Percentiles rank a stretch among this genome's conserved stretches.
phyloP scores from a whole-genome alignment of 2,888 invertebrate species.

The Bedellia somnulentella region DNA sequence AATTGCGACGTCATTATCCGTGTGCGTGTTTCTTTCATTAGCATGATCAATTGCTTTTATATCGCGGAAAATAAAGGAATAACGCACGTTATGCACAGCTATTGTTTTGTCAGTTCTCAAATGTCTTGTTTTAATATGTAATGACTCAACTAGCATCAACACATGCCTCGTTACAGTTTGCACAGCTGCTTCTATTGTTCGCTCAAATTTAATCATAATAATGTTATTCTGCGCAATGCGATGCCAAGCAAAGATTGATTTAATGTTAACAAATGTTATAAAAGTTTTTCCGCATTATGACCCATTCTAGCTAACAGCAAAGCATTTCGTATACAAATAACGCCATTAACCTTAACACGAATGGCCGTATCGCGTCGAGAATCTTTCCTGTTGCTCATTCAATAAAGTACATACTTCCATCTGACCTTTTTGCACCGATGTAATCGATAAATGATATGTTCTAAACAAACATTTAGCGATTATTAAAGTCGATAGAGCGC shows the following conservation, averaged over 20 bases:
- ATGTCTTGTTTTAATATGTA: too few species aligned
- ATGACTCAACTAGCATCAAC: too few species aligned
- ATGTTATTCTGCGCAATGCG: too few species aligned
- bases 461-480: constrained; percentile 27
- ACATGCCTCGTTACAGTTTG: too few species aligned
- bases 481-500: constrained; percentile 33
- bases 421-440: constrained; percentile 4
- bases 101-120: too few species aligned
- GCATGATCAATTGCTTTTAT: constrained; percentile 16
- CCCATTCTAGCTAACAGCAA: too few species aligned
- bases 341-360: constrained; percentile 49
- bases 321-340: constrained; percentile 54
- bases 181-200: too few species aligned
- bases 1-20: constrained; percentile 14
- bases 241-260: too few species aligned
- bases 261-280: too few species aligned
- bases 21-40: constrained; percentile 19
- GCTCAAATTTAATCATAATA: too few species aligned
- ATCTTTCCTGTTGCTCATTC: constrained; percentile 2
- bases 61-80: background rate
- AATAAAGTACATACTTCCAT: background rate
- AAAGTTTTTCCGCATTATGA: too few species aligned
- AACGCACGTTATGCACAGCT: too few species aligned
- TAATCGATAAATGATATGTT: constrained; percentile 15
- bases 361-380: constrained; percentile 21